Base-by-base conservation (phyloP, 2,113 vertebrate species). In the Pseudois nayaur region DNA sequence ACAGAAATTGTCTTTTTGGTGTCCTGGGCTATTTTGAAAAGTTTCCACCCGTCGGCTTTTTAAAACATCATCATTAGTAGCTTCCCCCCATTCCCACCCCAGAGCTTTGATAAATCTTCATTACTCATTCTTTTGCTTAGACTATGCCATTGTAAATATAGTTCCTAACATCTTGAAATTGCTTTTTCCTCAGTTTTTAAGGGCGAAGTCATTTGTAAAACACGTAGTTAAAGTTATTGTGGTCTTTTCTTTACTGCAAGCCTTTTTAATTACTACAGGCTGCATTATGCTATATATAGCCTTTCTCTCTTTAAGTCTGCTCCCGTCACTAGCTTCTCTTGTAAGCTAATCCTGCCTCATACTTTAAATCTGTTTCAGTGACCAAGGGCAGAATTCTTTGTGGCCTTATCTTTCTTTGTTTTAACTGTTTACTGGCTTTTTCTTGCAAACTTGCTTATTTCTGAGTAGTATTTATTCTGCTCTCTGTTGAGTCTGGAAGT, bases 331-430 rank as follows among this genome's bases (percentile, higher is more conserved):
- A 94, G 87, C 95, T 97, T 96, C 97, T 98, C 97, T 91, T 93
- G 85, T 95, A 95, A 95, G 97, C 95, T 55, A 86, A 97, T 94
- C 95, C 98, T 97, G 98, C 98, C 98, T 99, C 98, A 96, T 97
- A 94, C 98, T 97, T 98, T 97, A 97, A 97, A 96, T 98, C 97
- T 13, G 57, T 97, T 96, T 97, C 98, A 96, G 97, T 98, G 98
- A 98, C 98, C 97, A 97, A 99, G 98, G 98, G 98, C 99, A 98
- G 98, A 98, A 98, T 98, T 99, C 99, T 97, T 98, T 97, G 99
- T 99, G 99, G 99, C 99, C 99, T 99, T 99, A 99, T 98, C 98
- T 98, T 96, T 94, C 96, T 97, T 96, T 97, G 96, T 97, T 98
- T 98, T 97, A 95, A 98, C 98, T 98, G 98, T 98, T 99, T 98